Percentiles rank a stretch among this genome's conserved stretches.
Evolutionary conservation across 2,888 invertebrate genomes (phyloP).

Genomic region (Drosophila siamana): DNA sequence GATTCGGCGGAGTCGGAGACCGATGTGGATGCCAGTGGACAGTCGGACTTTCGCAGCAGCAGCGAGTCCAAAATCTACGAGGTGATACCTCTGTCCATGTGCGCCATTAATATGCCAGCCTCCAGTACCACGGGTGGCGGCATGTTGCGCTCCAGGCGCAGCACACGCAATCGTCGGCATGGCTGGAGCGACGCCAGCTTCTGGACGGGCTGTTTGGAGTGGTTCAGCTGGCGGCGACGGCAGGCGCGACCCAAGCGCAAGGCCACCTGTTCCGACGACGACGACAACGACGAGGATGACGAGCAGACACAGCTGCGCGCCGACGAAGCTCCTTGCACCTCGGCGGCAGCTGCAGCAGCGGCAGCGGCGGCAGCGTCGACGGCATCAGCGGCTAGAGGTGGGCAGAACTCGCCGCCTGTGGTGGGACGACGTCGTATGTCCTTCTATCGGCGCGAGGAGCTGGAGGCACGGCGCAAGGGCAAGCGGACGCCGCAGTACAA

Average conservation of each 20-base stretch:
- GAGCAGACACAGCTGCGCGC: slow-evolving; percentile 81
- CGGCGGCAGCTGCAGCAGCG: slow-evolving; percentile 68
- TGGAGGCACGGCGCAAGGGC: slow-evolving; percentile 83
- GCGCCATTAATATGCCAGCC: slow-evolving; percentile 86
- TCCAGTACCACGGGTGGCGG: slow-evolving; percentile 42
- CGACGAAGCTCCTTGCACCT: slow-evolving; percentile 68
- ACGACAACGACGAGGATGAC: slow-evolving; percentile 77
- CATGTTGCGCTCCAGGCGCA: slow-evolving; percentile 58
- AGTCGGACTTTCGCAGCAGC: slow-evolving; percentile 80
- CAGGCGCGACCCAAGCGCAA: slow-evolving; percentile 42
- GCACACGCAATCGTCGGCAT: slow-evolving; percentile 66
- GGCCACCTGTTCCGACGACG: slow-evolving; percentile 62
- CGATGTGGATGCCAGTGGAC: slow-evolving; percentile 61
- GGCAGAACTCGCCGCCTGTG: slow-evolving; percentile 32
- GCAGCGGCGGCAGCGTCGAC: slow-evolving; percentile 62
- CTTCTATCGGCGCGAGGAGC: slow-evolving; percentile 81
- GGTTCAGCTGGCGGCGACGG: slow-evolving; percentile 65
- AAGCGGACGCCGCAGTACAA: slow-evolving; percentile 88
- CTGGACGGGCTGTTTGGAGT: slow-evolving; percentile 69
- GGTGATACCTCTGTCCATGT: slow-evolving; percentile 89
- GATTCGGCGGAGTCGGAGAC: slow-evolving; percentile 87
- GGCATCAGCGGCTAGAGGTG: slow-evolving; percentile 39
- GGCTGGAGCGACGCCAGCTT: slow-evolving; percentile 53
- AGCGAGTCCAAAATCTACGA: slow-evolving; percentile 86
- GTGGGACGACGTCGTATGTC: slow-evolving; percentile 82